Percentiles rank a stretch among this genome's conserved stretches.
Evolutionary conservation across 1,140 invertebrate species (phyloP).

Genomic region (Theocolax elegans): DNA sequence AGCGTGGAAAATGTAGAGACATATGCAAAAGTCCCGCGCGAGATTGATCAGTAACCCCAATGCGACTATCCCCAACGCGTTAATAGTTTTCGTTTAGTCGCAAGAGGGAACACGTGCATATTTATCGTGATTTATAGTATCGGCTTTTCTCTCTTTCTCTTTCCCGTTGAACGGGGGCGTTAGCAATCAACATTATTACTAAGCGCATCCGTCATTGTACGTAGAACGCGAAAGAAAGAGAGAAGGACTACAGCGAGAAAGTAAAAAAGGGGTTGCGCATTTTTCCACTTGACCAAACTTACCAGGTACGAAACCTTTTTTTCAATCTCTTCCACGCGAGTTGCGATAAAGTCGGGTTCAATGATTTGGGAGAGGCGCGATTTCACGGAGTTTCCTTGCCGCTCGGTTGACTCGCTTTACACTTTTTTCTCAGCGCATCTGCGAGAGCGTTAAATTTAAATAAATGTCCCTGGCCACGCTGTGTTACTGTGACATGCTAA

Average conservation of each 20-base stretch:
- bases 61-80: constrained; percentile 46
- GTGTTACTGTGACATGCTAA: constrained; percentile 39
- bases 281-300: too few species aligned
- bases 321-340: too few species aligned
- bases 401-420: not conserved
- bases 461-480: constrained; percentile 25
- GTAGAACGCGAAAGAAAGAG: not conserved
- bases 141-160: constrained; percentile 44
- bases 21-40: constrained; percentile 52
- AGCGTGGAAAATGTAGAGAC: constrained; percentile 52
- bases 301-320: too few species aligned
- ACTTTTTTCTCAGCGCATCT: not conserved
- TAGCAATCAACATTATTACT: too few species aligned
- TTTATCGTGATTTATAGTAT: constrained; percentile 65
- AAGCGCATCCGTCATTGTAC: too few species aligned
- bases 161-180: constrained; percentile 57
- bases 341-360: too few species aligned
- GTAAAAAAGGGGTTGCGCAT: too few species aligned
- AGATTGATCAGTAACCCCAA: not conserved
- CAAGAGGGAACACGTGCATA: constrained; percentile 62
- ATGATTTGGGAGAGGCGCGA: too few species aligned
- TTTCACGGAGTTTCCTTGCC: constrained; percentile 2
- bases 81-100: constrained; percentile 64
- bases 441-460: constrained; percentile 39
- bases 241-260: not conserved